A percentile compares a stretch with the other conserved stretches of the same genome.
phyloP scores from a whole-genome alignment of 2,113 vertebrate species.

The Paedocypris sp. region DNA sequence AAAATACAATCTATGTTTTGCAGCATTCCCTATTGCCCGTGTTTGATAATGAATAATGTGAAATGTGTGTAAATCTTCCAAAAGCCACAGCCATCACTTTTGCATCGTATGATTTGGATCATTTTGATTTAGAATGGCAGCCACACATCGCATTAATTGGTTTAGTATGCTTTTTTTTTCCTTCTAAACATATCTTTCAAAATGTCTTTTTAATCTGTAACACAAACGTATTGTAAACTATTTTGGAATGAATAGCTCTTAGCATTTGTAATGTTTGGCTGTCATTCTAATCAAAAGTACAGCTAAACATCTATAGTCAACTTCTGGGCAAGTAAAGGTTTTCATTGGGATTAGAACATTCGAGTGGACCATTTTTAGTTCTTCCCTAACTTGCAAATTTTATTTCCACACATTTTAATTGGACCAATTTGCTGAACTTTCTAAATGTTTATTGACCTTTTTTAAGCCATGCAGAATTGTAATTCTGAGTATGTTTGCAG shows the following conservation, averaged over 20 bases:
- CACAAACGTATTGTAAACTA: not conserved
- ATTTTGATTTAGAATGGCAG: not conserved
- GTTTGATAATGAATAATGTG: not conserved
- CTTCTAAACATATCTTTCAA: not conserved
- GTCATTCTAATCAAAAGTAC: not conserved
- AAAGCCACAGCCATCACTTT: not conserved
- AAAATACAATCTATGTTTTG: conserved; percentile 27
- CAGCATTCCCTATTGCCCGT: not conserved
- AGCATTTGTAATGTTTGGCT: not conserved
- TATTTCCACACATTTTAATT: conserved; percentile 36
- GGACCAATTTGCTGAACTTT: conserved; percentile 53
- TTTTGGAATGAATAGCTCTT: not conserved
- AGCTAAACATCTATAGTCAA: too few species aligned
- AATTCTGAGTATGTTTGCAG: too few species aligned
- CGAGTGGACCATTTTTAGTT: conserved; percentile 32
- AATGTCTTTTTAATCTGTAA: not conserved
- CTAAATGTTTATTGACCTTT: conserved; percentile 36
- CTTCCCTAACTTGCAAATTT: conserved; percentile 22
- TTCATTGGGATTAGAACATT: not conserved
- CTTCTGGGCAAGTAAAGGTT: too few species aligned
- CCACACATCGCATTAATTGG: not conserved
- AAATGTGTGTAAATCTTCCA: not conserved
- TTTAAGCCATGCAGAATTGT: conserved; percentile 30
- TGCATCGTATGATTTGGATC: not conserved
- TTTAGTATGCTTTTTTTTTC: too few species aligned